Evolutionary conservation across 2,797 vertebrate species (phyloP), one percentile per base, ranked within the genome.

Genomic region (Chaenodraco wilsoni): DNA sequence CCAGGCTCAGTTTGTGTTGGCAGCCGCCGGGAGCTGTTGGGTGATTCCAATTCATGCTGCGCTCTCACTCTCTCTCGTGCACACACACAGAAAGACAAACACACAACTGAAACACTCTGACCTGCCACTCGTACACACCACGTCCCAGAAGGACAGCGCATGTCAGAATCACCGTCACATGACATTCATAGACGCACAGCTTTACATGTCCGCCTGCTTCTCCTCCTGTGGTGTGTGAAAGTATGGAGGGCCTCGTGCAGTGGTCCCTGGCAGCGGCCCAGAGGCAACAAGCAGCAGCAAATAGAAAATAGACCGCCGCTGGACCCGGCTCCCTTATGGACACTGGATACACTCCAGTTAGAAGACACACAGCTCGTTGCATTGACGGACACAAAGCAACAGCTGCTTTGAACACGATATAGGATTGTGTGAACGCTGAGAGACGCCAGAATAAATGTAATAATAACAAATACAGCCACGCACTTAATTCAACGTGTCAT

Each of bases 1-100:
- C 92, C 92, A 93, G 90, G 78, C 78, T 88, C 75, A 72, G 91
- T 93, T 94, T 91, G 87, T 89, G 85, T 90, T 94, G 93, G 93
- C 91, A 90, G 78, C 27, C 15, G 45, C 70, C 21, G 74, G 60
- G 69, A 56, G 64, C 81, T 74, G 77, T 84, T 56, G 50, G 88
- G 77, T 79, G 75, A 90, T 82, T 90, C 86, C 87, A 87, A 84
- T 70, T 84, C 88, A 69, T 14, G 79, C 83, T 62, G 75, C 67
- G 68, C 68, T 78, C 66, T 44, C 56, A 58, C 81, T 78, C 77
- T 17, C 37, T 23, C 78, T n/a, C 62, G 43, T 12, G 19, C 5
- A 31, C 54, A 59, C 41, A 54, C 4, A 67, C 61, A 65, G 33
- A 72, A 16, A 52, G 16, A 27, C 7, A 78, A 78, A 71, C 59